Evolutionary conservation across 2,113 vertebrate genomes (phyloP).

Genomic region (Acrocephalus kingi): DNA sequence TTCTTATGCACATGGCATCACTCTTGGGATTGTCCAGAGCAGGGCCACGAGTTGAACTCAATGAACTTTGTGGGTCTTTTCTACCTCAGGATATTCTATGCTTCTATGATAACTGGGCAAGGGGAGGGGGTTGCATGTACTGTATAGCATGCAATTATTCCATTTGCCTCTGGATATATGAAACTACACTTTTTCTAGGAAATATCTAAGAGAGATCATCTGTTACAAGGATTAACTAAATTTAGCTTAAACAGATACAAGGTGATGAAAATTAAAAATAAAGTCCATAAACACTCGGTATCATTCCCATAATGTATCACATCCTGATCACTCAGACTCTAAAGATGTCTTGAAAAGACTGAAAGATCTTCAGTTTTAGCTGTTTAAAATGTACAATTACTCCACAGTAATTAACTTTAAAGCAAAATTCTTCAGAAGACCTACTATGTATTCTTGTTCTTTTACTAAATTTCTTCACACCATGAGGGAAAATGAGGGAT

Average conservation of each 20-base stretch:
- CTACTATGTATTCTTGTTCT: not conserved
- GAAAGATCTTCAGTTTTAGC: not conserved
- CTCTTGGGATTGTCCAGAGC: not conserved
- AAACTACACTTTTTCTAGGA: not conserved
- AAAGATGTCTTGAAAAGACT: not conserved
- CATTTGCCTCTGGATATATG: not conserved
- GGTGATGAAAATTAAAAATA: not conserved
- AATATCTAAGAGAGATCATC: not conserved
- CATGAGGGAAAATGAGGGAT: not conserved
- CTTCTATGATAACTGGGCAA: not conserved
- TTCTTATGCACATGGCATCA: not conserved
- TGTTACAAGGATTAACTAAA: not conserved
- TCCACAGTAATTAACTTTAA: not conserved
- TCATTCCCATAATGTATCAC: not conserved
- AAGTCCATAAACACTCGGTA: not conserved
- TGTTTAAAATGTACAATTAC: not conserved
- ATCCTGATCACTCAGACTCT: not conserved
- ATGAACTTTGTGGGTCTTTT: not conserved
- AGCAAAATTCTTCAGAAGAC: not conserved
- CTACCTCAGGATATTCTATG: not conserved
- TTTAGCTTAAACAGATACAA: not conserved
- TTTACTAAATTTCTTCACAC: not conserved
- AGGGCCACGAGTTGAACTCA: not conserved
- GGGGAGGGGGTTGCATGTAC: rapidly evolving
- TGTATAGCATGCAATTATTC: not conserved